Base-by-base conservation (phyloP, 2,113 vertebrate species). In the Vidua macroura region DNA sequence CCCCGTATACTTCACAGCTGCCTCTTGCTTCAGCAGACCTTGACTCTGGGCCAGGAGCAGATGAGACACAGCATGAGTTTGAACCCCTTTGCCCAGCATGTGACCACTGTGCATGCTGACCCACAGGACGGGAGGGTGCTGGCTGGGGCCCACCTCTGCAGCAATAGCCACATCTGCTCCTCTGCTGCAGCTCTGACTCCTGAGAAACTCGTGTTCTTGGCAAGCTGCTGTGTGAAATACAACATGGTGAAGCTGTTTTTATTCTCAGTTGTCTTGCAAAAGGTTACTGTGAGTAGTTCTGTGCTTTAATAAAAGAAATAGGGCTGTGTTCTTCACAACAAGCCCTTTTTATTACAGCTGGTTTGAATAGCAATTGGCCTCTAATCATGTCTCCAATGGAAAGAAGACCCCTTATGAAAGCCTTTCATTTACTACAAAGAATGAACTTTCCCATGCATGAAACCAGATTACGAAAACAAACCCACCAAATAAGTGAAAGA, bases 251-350 rank as follows among this genome's bases (percentile, higher is more conserved):
- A 35, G 72, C 88, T 73, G 72, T 64, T 93, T 93, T 92, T 94
- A 92, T 93, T 97, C 86, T 92, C 79, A 88, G 83, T 76, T 87
- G 20, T 92, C 91, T 94, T 77, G 92, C 74, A 43, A 63, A 86
- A 94, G 87, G 70, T 90, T 96, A 95, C 92, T 76, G 52, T 92
- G 86, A 77, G 90, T 69, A 70, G 64, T 90, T 96, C 92, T 88
- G 73, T 94, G 92, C 97, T 96, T 96, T 89, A 93, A 96, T 96
- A 91, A 94, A 88, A 96, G 64, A 96, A 93, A 72, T 59, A 91
- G 85, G 96, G 66, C 90, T 96, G 83, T 95, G 43, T 97, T 96
- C 60, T 92, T 92, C 89, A 90, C 91, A 96, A 49, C 51, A 82
- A 95, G 86, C 74, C 81, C 88, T 89, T 95, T 90, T 95, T 96